These are phyloP conservation scores for Helogale parvula DNA, from an alignment of 2,113 vertebrate genomes.

Conservation along the genomic window DNA sequence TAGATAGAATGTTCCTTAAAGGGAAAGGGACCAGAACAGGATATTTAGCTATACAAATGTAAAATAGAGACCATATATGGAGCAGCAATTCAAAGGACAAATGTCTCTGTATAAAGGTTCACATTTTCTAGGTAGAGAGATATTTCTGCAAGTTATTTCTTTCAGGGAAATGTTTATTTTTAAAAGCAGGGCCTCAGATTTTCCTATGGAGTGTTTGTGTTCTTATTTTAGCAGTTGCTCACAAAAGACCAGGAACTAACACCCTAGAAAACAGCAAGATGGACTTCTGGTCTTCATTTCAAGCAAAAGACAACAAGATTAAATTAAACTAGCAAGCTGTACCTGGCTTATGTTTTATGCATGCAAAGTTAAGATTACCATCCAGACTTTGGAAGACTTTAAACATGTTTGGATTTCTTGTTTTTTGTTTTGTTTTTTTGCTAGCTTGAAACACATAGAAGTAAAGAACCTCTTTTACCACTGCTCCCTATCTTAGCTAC, in stretches of 20 bases:
- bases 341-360: neutral
- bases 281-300: neutral
- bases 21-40: neutral
- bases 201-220: neutral
- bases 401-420: neutral
- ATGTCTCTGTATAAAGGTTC: neutral
- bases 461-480: neutral
- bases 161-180: conserved; percentile 15
- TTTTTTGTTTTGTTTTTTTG: neutral
- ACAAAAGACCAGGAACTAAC: conserved; percentile 36
- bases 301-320: conserved; percentile 4
- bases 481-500: neutral
- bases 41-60: conserved; percentile 26
- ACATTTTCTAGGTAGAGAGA: neutral
- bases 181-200: neutral
- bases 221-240: conserved; percentile 42
- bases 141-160: conserved; percentile 33
- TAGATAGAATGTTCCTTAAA: conserved; percentile 41
- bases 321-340: neutral
- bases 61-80: neutral
- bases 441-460: conserved; percentile 19
- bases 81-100: conserved; percentile 31
- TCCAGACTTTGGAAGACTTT: neutral
- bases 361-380: neutral
- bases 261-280: neutral